Evolutionary conservation across 2,113 vertebrate genomes (phyloP).

Genomic region (Dolichallabes microphthalmus): DNA sequence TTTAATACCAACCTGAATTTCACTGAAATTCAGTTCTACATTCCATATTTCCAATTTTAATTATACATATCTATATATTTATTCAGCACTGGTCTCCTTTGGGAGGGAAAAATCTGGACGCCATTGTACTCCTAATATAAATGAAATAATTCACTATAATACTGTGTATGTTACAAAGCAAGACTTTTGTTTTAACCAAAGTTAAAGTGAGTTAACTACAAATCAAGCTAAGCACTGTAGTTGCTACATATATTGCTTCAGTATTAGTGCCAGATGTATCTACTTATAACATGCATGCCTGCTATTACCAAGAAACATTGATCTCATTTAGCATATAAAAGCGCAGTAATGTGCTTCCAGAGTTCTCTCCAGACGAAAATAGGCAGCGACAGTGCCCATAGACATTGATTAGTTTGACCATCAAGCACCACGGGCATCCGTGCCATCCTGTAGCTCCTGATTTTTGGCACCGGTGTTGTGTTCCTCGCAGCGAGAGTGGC

Average conservation of each 20-base stretch:
- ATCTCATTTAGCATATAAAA: conserved; percentile 21
- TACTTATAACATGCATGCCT: not conserved
- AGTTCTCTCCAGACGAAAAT: conserved; percentile 22
- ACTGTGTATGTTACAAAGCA: not conserved
- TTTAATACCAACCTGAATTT: too few species aligned
- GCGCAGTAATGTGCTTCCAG: not conserved
- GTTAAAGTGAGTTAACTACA: not conserved
- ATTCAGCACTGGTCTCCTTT: too few species aligned
- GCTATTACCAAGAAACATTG: conserved; percentile 15
- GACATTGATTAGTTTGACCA: conserved; percentile 49
- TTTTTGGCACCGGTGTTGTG: conserved; percentile 25
- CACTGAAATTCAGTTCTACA: too few species aligned
- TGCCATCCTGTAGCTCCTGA: conserved; percentile 14
- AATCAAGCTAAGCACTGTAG: not conserved
- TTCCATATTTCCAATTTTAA: too few species aligned
- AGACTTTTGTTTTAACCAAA: not conserved
- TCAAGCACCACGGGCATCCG: conserved; percentile 42
- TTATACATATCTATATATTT: too few species aligned
- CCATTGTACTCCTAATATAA: too few species aligned
- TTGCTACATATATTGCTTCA: not conserved
- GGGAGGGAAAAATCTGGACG: too few species aligned
- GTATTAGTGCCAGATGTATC: not conserved
- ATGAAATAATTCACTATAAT: not conserved
- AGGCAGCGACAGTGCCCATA: conserved; percentile 26
- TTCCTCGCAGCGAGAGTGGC: conserved; percentile 27